A percentile compares a stretch with the other conserved stretches of the same genome.
phyloP scores from a whole-genome alignment of 2,113 vertebrate genomes.

The Ammodramus savannarum region DNA sequence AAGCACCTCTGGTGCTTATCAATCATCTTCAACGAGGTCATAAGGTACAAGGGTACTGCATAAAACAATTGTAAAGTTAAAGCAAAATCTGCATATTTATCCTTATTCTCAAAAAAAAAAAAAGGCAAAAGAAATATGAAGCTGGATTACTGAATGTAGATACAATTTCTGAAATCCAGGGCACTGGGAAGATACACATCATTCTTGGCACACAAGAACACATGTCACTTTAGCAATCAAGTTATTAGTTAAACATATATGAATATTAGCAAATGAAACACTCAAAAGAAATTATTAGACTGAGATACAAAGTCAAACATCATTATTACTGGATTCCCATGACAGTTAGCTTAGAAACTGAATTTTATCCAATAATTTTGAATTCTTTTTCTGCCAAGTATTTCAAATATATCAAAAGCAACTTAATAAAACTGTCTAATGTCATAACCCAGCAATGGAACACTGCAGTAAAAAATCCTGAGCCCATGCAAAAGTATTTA shows the following conservation, averaged over 20 bases:
- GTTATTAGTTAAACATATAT: background rate
- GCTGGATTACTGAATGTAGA: background rate
- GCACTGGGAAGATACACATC: background rate
- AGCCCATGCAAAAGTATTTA: background rate
- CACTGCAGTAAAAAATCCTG: background rate
- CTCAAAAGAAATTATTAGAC: background rate
- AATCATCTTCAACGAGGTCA: background rate
- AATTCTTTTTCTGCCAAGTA: background rate
- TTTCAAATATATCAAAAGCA: background rate
- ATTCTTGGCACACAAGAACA: background rate
- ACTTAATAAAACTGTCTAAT: background rate
- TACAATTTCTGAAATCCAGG: background rate
- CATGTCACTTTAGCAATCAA: background rate
- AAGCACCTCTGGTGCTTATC: background rate
- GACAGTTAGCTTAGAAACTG: background rate
- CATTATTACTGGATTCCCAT: background rate
- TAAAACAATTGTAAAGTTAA: background rate
- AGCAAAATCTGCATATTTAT: background rate
- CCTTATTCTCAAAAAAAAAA: background rate
- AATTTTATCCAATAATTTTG: background rate
- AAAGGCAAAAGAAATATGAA: background rate
- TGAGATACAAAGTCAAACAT: background rate
- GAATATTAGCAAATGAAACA: background rate
- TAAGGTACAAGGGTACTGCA: background rate
- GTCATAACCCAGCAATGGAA: background rate